Percentiles rank a stretch among this genome's conserved stretches.
These are phyloP conservation scores for Cataglyphis cursor DNA, from an alignment of 2,888 invertebrate species.

Conservation along the genomic window DNA sequence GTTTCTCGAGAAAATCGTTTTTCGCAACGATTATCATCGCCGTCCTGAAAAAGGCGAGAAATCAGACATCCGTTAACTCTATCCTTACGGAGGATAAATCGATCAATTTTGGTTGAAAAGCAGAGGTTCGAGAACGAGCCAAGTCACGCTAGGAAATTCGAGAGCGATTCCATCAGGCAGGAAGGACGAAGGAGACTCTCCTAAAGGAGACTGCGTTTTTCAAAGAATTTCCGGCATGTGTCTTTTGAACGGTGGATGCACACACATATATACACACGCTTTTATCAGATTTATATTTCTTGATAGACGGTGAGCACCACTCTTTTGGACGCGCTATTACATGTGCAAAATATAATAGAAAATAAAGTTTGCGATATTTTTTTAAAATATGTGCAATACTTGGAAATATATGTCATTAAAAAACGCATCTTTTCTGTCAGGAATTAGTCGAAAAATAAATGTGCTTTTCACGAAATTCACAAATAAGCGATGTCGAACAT, in stretches of 20 bases:
- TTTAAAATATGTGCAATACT: not conserved
- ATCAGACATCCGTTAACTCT: conserved; percentile 57
- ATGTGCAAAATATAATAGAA: conserved; percentile 11
- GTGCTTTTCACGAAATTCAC: not conserved
- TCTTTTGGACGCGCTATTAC: not conserved
- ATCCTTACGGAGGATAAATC: conserved; percentile 60
- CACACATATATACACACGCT: not conserved
- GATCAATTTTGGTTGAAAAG: conserved; percentile 74
- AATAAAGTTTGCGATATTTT: not conserved
- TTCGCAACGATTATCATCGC: not conserved
- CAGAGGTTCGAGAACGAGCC: conserved; percentile 67
- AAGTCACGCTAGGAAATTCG: conserved; percentile 76
- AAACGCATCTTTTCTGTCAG: not conserved
- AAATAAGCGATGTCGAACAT: not conserved
- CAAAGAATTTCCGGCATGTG: conserved; percentile 58
- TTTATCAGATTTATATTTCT: conserved; percentile 43
- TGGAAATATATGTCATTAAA: not conserved
- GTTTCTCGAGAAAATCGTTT: not conserved
- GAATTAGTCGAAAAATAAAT: not conserved
- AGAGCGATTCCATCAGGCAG: conserved; percentile 63
- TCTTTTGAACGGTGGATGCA: conserved; percentile 16
- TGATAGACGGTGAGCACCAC: conserved; percentile 16
- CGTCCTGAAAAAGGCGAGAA: not conserved
- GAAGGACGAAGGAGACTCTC: conserved; percentile 51
- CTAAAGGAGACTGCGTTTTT: conserved; percentile 59